phyloP scores from a whole-genome alignment of 2,888 invertebrate species.

The Agrochola circellaris region DNA sequence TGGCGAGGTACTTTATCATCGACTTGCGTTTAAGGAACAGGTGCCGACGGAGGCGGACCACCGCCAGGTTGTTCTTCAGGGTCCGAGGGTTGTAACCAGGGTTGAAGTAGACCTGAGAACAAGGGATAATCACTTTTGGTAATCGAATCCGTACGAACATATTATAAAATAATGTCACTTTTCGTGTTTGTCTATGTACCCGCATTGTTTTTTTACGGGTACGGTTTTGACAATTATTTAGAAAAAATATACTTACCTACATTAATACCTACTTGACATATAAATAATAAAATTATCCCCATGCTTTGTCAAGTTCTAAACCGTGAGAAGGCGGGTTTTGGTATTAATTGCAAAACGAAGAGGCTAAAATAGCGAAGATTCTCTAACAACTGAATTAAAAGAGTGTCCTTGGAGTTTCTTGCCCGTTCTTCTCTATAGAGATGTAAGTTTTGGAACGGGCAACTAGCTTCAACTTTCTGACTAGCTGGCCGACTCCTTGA shows the following conservation, averaged over 20 bases:
- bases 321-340: background rate
- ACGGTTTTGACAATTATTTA: too few relatives aligned
- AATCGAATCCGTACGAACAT: background rate
- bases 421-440: background rate
- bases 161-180: background rate
- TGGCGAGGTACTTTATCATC: conserved; percentile 78
- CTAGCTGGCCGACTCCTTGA: too few relatives aligned
- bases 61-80: conserved; percentile 81
- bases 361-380: background rate
- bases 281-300: background rate
- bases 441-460: background rate
- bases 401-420: background rate
- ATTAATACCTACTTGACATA: background rate
- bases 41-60: conserved; percentile 80
- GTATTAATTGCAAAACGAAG: background rate
- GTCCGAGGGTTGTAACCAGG: conserved; percentile 83
- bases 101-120: conserved; percentile 83
- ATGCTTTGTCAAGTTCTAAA: background rate
- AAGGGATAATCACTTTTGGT: background rate
- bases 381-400: background rate
- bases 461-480: background rate
- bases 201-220: background rate
- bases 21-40: conserved; percentile 77
- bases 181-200: background rate
- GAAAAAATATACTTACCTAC: too few relatives aligned